Evolutionary conservation across 2,113 vertebrate genomes (phyloP), one percentile per base, ranked within the genome.

Genomic region (Dissostichus mawsoni): DNA sequence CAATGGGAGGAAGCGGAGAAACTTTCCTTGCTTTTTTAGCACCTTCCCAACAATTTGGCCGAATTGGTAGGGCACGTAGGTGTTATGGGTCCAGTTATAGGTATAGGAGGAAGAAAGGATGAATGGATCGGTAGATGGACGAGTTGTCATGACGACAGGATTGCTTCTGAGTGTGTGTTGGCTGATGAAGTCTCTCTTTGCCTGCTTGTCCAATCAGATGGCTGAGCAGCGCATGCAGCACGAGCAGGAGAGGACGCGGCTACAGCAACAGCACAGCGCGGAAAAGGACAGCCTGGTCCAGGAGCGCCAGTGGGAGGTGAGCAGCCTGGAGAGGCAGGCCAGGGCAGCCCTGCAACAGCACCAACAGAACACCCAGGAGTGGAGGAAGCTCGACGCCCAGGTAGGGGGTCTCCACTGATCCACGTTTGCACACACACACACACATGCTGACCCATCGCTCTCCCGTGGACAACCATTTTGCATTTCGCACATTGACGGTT

Each of bases 161-260:
- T 91, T 93, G 90, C 89, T 86, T 41, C 96, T 66, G 88, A 84
- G 82, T 90, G 69, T 93, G 92, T 88, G 92, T 93, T 93, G 89
- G 93, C 89, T 98, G 96, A 98, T 97, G 97, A 97, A 97, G 97
- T 97, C 96, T 93, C 88, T 94, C 86, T 94, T 89, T 87, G 88
- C 84, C 84, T 94, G 94, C 90, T 97, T 97, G 96, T 98, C 98
- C 98, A 98, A 98, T 99, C 98, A 99, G 98, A 99, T 99, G 95
- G 96, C 96, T 94, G 97, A 98, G 96, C 97, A 98, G 96, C 97
- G 96, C 94, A 95, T 96, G 96, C 96, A 97, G 96, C 96, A 96
- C 84, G 98, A 99, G 93, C 97, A 98, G 95, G 98, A 98, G 96
- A 98, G 97, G 96, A 98, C 95, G 94, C 97, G 97, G 96, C 96